Evolutionary conservation across 2,888 invertebrate species (phyloP).

Genomic region (Drosophila nr. fundita): DNA sequence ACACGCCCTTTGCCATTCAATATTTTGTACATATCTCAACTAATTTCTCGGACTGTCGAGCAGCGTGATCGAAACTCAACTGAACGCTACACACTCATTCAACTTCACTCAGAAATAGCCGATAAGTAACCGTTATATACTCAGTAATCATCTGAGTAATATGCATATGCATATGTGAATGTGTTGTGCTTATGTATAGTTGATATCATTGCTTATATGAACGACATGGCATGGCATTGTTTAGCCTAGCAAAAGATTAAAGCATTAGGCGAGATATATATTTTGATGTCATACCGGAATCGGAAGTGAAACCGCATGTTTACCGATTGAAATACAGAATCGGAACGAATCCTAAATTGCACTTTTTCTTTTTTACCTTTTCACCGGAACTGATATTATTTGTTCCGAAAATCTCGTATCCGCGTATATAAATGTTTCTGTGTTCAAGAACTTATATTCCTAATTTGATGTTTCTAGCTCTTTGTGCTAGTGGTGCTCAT

Average conservation of each 20-base stretch:
- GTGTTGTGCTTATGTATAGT: background rate
- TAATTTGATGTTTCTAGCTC: background rate
- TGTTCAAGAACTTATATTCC: background rate
- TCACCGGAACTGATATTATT: background rate
- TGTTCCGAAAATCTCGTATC: background rate
- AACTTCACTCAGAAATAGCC: slow-evolving; percentile 2
- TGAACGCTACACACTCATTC: slow-evolving; percentile 18
- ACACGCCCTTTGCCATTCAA: background rate
- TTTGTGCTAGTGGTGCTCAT: background rate
- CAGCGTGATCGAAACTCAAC: slow-evolving; percentile 34
- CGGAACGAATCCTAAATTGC: background rate
- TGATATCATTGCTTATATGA: background rate
- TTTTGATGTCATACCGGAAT: background rate
- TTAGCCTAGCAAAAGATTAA: background rate
- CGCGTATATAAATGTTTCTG: background rate
- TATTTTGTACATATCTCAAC: background rate
- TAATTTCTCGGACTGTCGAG: background rate
- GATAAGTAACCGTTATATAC: slow-evolving; percentile 23
- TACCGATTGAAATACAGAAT: background rate
- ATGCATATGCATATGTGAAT: background rate
- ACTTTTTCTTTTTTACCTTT: too few relatives aligned
- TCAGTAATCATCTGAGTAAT: slow-evolving; percentile 14
- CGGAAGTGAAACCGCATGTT: background rate
- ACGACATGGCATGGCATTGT: background rate
- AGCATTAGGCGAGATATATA: background rate